Conservation (phyloP, 1,140 invertebrate genomes). For the Lucilia cuprina region DNA sequence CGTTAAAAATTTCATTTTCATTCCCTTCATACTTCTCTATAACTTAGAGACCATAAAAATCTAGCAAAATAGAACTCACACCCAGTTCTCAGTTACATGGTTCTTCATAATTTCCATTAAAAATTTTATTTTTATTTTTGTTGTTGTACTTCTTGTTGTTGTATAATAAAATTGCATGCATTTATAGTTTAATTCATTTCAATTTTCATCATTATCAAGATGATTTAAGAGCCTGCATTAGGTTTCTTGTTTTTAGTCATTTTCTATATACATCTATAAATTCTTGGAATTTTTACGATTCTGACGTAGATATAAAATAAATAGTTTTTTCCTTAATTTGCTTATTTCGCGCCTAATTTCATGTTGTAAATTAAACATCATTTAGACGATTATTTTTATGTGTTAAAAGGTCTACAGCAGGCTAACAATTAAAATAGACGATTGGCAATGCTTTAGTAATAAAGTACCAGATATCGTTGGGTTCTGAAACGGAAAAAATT, state of each 20-base stretch:
- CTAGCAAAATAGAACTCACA: neutral
- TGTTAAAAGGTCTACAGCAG: too few relatives aligned
- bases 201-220: constrained; percentile 15
- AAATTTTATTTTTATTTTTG: neutral
- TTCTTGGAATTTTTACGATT: neutral
- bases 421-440: too few relatives aligned
- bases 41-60: neutral
- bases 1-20: neutral
- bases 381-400: neutral
- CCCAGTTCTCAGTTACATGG: neutral
- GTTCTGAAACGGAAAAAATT: too few relatives aligned
- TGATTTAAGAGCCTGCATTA: constrained; percentile 6
- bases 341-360: constrained; percentile 11
- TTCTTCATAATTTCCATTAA: constrained; percentile 2
- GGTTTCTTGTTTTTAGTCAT: neutral
- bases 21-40: neutral
- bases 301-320: neutral
- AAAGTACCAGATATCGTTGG: too few relatives aligned
- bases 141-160: neutral
- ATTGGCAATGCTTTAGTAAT: too few relatives aligned
- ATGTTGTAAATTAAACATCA: neutral
- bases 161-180: neutral
- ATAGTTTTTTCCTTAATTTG: neutral
- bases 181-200: neutral
- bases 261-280: neutral